phyloP scores from a whole-genome alignment of 2,888 invertebrate genomes.

The Ectropis crepuscularia region DNA sequence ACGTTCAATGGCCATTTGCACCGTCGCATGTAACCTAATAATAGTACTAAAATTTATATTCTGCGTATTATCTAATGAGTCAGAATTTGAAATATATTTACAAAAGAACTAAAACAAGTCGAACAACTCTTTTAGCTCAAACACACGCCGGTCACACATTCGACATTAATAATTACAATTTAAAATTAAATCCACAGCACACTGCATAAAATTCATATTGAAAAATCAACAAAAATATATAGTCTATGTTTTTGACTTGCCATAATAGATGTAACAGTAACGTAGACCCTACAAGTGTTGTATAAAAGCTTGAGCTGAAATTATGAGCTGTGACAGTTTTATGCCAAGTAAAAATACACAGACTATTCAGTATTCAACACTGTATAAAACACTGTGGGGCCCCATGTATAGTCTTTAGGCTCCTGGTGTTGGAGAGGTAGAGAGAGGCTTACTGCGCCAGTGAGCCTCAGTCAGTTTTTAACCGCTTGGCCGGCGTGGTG shows the following conservation, averaged over 20 bases:
- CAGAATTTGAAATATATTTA: slow-evolving; percentile 47
- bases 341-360: not conserved
- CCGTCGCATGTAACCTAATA: slow-evolving; percentile 21
- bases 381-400: slow-evolving; percentile 16
- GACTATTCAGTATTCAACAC: slow-evolving; percentile 15
- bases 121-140: slow-evolving; percentile 21
- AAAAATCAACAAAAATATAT: slow-evolving; percentile 25
- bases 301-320: too few relatives aligned
- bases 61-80: slow-evolving; percentile 39
- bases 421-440: slow-evolving; percentile 35
- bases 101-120: slow-evolving; percentile 36
- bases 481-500: slow-evolving; percentile 87
- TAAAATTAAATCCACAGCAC: slow-evolving; percentile 46
- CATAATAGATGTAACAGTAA: too few relatives aligned
- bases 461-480: slow-evolving; percentile 89
- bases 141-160: slow-evolving; percentile 24
- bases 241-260: not conserved
- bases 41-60: slow-evolving; percentile 26
- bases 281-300: too few relatives aligned
- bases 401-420: slow-evolving; percentile 32
- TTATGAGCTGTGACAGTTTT: too few relatives aligned
- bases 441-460: slow-evolving; percentile 34
- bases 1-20: slow-evolving; percentile 9
- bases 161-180: slow-evolving; percentile 39
- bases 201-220: slow-evolving; percentile 28